Percentiles rank a stretch among this genome's conserved stretches.
These are phyloP conservation scores for Masticophis lateralis DNA, from an alignment of 2,797 vertebrate species.

Conservation along the genomic window DNA sequence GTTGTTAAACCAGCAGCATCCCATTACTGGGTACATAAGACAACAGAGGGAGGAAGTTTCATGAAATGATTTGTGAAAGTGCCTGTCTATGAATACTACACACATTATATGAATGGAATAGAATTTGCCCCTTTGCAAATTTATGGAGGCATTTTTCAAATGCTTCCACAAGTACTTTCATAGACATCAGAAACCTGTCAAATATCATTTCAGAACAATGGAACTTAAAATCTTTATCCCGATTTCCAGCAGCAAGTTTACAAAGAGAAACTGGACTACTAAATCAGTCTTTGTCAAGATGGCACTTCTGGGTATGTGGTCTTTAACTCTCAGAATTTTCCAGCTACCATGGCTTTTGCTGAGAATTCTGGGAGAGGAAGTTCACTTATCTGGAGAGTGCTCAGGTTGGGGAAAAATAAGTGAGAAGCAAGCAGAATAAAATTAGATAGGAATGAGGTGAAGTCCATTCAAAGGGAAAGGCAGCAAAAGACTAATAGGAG, in stretches of 20 bases:
- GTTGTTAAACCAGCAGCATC: too few relatives aligned
- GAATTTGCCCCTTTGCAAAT: not conserved
- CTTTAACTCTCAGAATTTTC: not conserved
- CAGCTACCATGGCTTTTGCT: not conserved
- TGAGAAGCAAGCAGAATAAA: not conserved
- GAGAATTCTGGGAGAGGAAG: not conserved
- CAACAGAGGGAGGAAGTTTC: not conserved
- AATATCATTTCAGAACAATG: not conserved
- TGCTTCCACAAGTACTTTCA: not conserved
- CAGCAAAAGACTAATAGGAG: not conserved
- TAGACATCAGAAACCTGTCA: not conserved
- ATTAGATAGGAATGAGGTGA: not conserved
- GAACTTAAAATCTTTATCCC: not conserved
- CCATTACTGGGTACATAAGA: too few relatives aligned
- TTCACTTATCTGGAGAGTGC: not conserved
- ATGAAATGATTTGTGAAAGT: not conserved
- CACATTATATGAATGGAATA: not conserved
- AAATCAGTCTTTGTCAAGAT: not conserved
- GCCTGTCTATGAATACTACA: not conserved
- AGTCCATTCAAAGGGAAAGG: not conserved
- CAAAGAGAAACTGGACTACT: not conserved
- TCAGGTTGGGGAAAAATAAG: not conserved
- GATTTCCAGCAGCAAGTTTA: not conserved
- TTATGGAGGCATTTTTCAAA: not conserved
- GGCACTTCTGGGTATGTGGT: not conserved